These are phyloP conservation scores for Timandra comae DNA, from an alignment of 2,888 invertebrate genomes.

Conservation along the genomic window DNA sequence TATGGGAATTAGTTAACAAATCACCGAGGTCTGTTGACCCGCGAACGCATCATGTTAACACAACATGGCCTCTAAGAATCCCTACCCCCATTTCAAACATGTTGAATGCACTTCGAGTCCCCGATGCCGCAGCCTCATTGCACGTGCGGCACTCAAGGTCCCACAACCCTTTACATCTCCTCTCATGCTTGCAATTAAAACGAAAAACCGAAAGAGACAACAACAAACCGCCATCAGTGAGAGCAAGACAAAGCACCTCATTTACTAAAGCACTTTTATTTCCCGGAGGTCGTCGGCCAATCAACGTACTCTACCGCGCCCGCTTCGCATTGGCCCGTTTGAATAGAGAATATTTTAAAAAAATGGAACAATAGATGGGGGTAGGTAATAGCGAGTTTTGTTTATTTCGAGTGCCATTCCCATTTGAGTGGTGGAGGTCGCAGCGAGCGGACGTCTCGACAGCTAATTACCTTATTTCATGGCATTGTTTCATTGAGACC, in stretches of 20 bases:
- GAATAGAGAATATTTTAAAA: constrained; percentile 68
- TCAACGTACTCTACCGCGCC: constrained; percentile 67
- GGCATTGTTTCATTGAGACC: constrained; percentile 55
- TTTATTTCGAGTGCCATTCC: constrained; percentile 69
- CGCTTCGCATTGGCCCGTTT: constrained; percentile 72
- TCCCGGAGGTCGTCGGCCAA: constrained; percentile 75
- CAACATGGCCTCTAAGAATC: too few relatives aligned
- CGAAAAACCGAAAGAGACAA: constrained; percentile 62
- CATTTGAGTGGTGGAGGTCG: constrained; percentile 60
- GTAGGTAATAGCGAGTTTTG: constrained; percentile 75
- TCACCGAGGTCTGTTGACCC: too few relatives aligned
- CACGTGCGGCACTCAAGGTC: constrained; percentile 75
- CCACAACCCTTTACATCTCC: constrained; percentile 71
- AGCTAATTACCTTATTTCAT: constrained; percentile 65
- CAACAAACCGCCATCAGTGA: constrained; percentile 30
- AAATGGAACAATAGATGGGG: constrained; percentile 68
- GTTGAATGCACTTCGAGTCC: constrained; percentile 55
- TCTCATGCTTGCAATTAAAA: constrained; percentile 74
- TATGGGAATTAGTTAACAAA: too few relatives aligned
- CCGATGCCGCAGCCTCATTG: constrained; percentile 45
- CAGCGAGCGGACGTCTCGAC: constrained; percentile 62
- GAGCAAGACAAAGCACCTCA: constrained; percentile 63
- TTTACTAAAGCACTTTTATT: constrained; percentile 74
- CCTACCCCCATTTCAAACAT: constrained; percentile 59
- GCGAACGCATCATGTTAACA: too few relatives aligned